Conservation (phyloP, 1,140 invertebrate genomes). For the Harpegnathos saltator region DNA sequence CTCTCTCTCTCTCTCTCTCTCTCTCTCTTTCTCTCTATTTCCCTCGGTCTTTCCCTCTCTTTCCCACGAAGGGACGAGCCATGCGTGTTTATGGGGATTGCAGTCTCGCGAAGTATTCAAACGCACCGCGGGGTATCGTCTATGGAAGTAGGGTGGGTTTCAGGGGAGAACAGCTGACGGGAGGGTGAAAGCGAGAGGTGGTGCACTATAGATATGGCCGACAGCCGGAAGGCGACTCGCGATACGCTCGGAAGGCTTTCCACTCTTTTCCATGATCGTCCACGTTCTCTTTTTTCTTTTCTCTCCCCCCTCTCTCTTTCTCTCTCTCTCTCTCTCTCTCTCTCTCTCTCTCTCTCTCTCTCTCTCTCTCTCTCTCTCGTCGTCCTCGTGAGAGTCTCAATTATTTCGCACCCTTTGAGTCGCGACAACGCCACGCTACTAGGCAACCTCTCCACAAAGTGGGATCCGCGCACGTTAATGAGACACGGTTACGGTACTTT, state of each 20-base stretch:
- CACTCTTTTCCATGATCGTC: slow-evolving; percentile 34
- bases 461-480: slow-evolving; percentile 67
- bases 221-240: slow-evolving; percentile 47
- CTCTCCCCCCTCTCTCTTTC: neutral
- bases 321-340: neutral
- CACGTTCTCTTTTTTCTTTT: neutral
- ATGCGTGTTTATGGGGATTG: slow-evolving; percentile 65
- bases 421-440: slow-evolving; percentile 5
- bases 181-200: slow-evolving; percentile 2
- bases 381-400: slow-evolving; percentile 48
- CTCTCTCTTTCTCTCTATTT: slow-evolving; percentile 40
- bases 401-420: slow-evolving; percentile 72
- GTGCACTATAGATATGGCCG: slow-evolving; percentile 14
- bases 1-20: no score
- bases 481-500: slow-evolving; percentile 67
- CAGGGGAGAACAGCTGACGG: slow-evolving; percentile 29
- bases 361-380: neutral
- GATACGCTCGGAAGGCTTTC: slow-evolving; percentile 38
- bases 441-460: slow-evolving; percentile 63
- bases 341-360: neutral
- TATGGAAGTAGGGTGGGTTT: slow-evolving; percentile 65
- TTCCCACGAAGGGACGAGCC: slow-evolving; percentile 31
- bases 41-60: neutral
- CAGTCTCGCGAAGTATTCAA: slow-evolving; percentile 60
- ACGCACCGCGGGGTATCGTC: slow-evolving; percentile 60